A percentile compares a stretch with the other conserved stretches of the same genome.
phyloP scores from a whole-genome alignment of 2,888 invertebrate species.

The Tetrapedia diversipes region DNA sequence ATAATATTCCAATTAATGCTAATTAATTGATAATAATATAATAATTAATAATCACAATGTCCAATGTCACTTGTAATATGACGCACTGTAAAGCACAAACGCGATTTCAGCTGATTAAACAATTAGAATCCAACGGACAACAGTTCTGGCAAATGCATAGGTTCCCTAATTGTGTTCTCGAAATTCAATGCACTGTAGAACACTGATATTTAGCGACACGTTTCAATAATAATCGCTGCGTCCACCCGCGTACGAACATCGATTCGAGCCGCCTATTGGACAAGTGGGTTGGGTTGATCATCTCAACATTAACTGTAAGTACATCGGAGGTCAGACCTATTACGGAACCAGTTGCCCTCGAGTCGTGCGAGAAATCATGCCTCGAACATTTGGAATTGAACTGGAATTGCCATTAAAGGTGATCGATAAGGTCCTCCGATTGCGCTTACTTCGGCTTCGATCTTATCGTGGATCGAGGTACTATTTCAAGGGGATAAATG shows the following conservation, averaged over 20 bases:
- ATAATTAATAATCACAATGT: no score
- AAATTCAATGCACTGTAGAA: background rate
- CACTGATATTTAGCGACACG: background rate
- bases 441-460: conserved; percentile 24
- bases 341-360: conserved; percentile 18
- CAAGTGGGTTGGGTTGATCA: background rate
- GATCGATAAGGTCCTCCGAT: conserved; percentile 37
- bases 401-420: conserved; percentile 40
- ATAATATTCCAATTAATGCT: no score
- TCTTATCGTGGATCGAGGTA: conserved; percentile 14
- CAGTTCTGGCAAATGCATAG: background rate
- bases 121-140: no score
- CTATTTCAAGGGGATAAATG: conserved; percentile 10
- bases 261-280: background rate
- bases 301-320: conserved; percentile 11
- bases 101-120: no score
- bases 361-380: conserved; percentile 26
- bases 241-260: background rate
- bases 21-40: no score
- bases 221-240: background rate
- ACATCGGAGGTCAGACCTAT: conserved; percentile 14
- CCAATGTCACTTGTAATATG: no score
- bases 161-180: no score
- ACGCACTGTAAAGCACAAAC: no score
- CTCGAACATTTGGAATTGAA: conserved; percentile 29